Conservation (phyloP, 2,888 invertebrate genomes). For the Diadromus collaris region DNA sequence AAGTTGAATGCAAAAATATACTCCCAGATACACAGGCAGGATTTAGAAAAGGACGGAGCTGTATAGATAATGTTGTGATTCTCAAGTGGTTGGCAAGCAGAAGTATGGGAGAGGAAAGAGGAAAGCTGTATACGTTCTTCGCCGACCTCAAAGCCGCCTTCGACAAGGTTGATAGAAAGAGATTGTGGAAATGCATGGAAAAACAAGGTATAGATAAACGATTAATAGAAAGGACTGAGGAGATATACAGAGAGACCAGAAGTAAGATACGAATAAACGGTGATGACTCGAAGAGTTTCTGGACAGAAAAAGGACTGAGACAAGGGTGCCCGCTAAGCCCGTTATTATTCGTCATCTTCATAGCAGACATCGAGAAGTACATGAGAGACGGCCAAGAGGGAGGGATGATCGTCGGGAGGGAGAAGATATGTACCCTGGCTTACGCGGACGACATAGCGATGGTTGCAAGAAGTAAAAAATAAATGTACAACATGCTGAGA, state of each 20-base stretch:
- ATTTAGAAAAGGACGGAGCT: too few relatives aligned
- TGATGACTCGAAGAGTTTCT: slow-evolving; percentile 23
- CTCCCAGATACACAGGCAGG: too few relatives aligned
- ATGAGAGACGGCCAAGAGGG: too few relatives aligned
- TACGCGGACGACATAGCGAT: slow-evolving; percentile 57
- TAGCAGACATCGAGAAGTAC: slow-evolving; percentile 45
- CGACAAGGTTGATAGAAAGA: too few relatives aligned
- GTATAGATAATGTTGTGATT: too few relatives aligned
- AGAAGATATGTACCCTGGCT: slow-evolving; percentile 32
- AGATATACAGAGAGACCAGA: slow-evolving; percentile 47
- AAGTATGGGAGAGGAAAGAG: too few relatives aligned
- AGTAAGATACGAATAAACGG: slow-evolving; percentile 36
- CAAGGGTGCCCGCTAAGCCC: slow-evolving; percentile 60
- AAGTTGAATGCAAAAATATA: too few relatives aligned
- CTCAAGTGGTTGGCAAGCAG: too few relatives aligned
- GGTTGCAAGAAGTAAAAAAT: slow-evolving; percentile 36
- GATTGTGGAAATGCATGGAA: too few relatives aligned
- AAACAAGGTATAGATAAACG: background rate
- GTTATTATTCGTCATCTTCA: slow-evolving; percentile 40
- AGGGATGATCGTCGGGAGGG: too few relatives aligned
- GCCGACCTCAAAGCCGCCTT: too few relatives aligned
- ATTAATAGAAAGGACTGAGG: slow-evolving; percentile 32
- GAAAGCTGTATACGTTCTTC: too few relatives aligned
- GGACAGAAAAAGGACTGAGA: slow-evolving; percentile 36
- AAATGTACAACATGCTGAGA: slow-evolving; percentile 43